These are phyloP conservation scores for Cantharis rustica DNA, from an alignment of 2,888 invertebrate species.

Conservation along the genomic window DNA sequence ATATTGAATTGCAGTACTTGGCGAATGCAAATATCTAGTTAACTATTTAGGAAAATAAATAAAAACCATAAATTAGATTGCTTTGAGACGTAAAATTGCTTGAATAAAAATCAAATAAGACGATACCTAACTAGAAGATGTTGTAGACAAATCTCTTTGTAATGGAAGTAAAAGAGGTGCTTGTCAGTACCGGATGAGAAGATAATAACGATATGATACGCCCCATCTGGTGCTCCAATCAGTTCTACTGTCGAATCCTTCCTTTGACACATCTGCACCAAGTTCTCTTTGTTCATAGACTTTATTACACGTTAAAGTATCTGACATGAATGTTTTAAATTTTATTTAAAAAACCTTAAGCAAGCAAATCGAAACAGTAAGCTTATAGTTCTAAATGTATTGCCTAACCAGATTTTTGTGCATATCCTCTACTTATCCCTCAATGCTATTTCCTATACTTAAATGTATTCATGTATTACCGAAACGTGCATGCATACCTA, in stretches of 20 bases:
- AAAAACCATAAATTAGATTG: not conserved
- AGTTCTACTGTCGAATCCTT: conserved; percentile 48
- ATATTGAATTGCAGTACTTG: not conserved
- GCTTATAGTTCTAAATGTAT: not conserved
- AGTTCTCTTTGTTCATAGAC: conserved; percentile 26
- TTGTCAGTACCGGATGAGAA: conserved; percentile 49
- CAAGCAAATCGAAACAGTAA: not conserved
- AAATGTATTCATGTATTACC: not conserved
- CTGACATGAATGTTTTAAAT: conserved; percentile 9
- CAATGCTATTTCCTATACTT: not conserved
- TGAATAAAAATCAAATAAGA: not conserved
- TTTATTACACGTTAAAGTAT: conserved; percentile 22
- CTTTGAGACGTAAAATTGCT: not conserved
- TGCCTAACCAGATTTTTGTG: not conserved
- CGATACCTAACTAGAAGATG: conserved; percentile 18
- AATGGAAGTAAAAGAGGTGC: conserved; percentile 44
- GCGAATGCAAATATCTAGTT: not conserved
- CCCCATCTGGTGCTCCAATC: conserved; percentile 51
- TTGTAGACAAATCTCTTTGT: conserved; percentile 46
- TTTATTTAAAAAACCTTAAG: not conserved
- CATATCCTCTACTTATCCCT: not conserved
- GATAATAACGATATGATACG: conserved; percentile 50
- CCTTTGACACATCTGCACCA: conserved; percentile 34
- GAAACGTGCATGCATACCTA: not conserved
- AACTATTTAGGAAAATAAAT: not conserved